A percentile compares a stretch with the other conserved stretches of the same genome.
phyloP scores from a whole-genome alignment of 23 tunicate species.

The Clavelina lepadiformis region DNA sequence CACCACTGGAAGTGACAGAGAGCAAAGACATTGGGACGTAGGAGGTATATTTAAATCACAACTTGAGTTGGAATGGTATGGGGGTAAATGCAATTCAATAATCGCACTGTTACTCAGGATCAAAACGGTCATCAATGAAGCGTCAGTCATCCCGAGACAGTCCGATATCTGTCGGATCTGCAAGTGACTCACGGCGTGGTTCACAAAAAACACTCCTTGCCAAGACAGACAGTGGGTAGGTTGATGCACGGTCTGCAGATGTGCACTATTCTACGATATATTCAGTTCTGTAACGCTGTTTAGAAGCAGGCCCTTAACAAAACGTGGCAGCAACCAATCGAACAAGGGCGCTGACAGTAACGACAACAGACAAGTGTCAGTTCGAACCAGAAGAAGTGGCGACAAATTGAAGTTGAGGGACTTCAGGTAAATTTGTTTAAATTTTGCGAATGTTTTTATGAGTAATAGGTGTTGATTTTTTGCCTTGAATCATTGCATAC shows the following conservation, averaged over 20 bases:
- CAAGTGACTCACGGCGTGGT: constrained; percentile 23
- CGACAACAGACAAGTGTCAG: constrained; percentile 32
- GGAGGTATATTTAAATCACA: too few relatives aligned
- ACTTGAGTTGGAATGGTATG: too few relatives aligned
- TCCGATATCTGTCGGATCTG: constrained; percentile 36
- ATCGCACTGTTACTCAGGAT: constrained; percentile 1
- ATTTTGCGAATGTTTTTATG: background rate
- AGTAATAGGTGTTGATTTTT: background rate
- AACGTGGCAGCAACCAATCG: constrained; percentile 62
- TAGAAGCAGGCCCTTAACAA: constrained; percentile 49
- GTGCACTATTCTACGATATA: background rate
- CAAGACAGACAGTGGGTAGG: constrained; percentile 58
- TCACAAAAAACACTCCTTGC: constrained; percentile 45
- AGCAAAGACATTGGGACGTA: constrained; percentile 57
- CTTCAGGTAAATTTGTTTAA: constrained; percentile 60
- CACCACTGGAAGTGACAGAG: constrained; percentile 31
- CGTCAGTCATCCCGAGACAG: constrained; percentile 71
- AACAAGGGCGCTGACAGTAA: constrained; percentile 35
- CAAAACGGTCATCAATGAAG: constrained; percentile 45
- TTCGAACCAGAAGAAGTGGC: constrained; percentile 33
- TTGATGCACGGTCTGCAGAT: background rate
- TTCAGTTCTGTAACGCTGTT: background rate
- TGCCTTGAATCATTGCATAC: background rate
- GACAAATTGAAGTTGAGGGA: constrained; percentile 58
- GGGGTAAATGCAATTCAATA: background rate